phyloP scores from a whole-genome alignment of 2,888 invertebrate genomes.

The Lochmaea capreae region DNA sequence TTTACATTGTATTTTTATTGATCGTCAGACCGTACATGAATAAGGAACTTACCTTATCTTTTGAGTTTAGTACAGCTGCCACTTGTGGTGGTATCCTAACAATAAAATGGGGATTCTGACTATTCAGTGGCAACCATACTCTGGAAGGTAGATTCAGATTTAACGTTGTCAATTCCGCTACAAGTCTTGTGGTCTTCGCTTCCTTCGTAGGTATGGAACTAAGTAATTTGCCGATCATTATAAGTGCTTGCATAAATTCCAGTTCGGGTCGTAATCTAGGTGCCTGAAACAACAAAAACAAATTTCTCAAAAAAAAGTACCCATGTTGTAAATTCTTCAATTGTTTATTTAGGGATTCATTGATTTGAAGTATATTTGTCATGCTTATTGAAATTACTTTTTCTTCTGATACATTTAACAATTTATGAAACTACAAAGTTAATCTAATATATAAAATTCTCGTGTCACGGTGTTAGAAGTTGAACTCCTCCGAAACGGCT shows the following conservation, averaged over 20 bases:
- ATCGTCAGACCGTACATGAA: no score
- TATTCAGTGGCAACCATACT: slow-evolving; percentile 96
- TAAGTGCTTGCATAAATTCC: slow-evolving; percentile 89
- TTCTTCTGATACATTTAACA: no score
- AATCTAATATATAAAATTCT: no score
- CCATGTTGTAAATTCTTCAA: no score
- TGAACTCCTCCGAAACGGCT: no score
- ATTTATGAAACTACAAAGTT: no score
- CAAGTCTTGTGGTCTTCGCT: slow-evolving; percentile 89
- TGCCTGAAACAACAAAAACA: slow-evolving; percentile 68
- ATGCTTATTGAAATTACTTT: no score
- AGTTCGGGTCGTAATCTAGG: slow-evolving; percentile 85
- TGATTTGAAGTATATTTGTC: no score
- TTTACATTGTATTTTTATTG: no score
- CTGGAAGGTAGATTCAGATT: slow-evolving; percentile 97
- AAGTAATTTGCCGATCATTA: slow-evolving; percentile 86
- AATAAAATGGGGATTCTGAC: slow-evolving; percentile 88
- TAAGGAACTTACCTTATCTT: slow-evolving; percentile 81
- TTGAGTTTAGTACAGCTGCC: slow-evolving; percentile 98
- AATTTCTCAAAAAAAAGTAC: background rate
- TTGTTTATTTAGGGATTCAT: no score
- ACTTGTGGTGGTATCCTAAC: slow-evolving; percentile 97
- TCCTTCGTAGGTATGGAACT: slow-evolving; percentile 88
- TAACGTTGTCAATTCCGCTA: slow-evolving; percentile 91
- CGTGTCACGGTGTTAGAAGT: no score